phyloP scores from a whole-genome alignment of 2,888 invertebrate genomes.

The Sthenelais limicola region DNA sequence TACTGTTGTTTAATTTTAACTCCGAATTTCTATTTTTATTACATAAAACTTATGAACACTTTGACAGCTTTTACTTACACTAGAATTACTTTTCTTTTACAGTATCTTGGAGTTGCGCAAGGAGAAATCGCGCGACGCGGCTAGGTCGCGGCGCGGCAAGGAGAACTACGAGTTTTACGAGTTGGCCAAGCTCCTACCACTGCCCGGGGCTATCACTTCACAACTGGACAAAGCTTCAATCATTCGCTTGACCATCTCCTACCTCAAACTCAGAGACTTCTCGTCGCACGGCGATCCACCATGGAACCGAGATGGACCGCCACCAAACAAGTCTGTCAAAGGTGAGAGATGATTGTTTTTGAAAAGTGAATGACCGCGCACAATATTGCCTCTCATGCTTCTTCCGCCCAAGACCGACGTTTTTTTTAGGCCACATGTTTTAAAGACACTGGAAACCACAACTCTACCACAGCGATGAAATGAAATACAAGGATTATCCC shows the following conservation, averaged over 20 bases:
- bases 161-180: constrained; percentile 97
- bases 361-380: no score
- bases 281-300: constrained; percentile 96
- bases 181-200: constrained; percentile 91
- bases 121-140: constrained; percentile 98
- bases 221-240: constrained; percentile 98
- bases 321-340: constrained; percentile 44
- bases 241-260: constrained; percentile 94
- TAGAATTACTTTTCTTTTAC: constrained; percentile 50
- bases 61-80: no score
- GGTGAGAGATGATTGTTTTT: constrained; percentile 8
- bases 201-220: constrained; percentile 93
- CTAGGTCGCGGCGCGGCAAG: constrained; percentile 92
- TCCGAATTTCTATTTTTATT: no score
- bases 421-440: no score
- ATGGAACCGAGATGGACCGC: constrained; percentile 79
- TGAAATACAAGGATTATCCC: no score
- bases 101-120: constrained; percentile 76
- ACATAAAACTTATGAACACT: no score
- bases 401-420: no score
- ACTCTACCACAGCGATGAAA: no score
- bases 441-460: no score
- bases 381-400: no score
- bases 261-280: constrained; percentile 96
- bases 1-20: no score